Evolutionary conservation across 2,888 invertebrate species (phyloP).

Genomic region (Sesamia inferens): DNA sequence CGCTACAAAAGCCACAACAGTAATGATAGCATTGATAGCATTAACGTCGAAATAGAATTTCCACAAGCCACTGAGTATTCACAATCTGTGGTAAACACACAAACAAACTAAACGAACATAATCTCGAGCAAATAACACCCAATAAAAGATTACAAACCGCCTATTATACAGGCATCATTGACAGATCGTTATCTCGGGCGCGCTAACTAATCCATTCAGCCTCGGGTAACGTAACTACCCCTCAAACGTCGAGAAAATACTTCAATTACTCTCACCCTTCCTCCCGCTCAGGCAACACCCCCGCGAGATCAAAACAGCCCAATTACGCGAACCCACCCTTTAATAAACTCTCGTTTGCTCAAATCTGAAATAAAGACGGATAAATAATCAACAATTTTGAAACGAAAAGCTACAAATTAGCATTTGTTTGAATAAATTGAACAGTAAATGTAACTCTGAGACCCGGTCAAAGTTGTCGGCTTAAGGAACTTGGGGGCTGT

Average conservation of each 20-base stretch:
- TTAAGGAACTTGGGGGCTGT: conserved; percentile 40
- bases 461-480: conserved; percentile 74
- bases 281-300: conserved; percentile 58
- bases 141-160: conserved; percentile 61
- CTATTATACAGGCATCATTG: conserved; percentile 73
- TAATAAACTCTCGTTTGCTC: conserved; percentile 85
- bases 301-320: conserved; percentile 85
- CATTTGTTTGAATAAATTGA: conserved; percentile 88
- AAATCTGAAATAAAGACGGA: conserved; percentile 82
- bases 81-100: conserved; percentile 48
- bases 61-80: conserved; percentile 42
- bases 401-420: conserved; percentile 84
- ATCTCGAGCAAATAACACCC: conserved; percentile 57
- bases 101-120: conserved; percentile 61
- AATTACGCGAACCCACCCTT: conserved; percentile 84
- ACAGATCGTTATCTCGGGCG: conserved; percentile 80
- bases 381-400: conserved; percentile 85
- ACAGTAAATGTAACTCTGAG: conserved; percentile 80
- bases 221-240: conserved; percentile 76
- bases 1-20: conserved; percentile 6
- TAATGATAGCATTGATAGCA: conserved; percentile 42
- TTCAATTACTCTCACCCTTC: conserved; percentile 79
- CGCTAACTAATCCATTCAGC: conserved; percentile 87
- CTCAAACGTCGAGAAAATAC: conserved; percentile 85
- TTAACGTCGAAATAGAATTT: conserved; percentile 17